Evolutionary conservation across 2,113 vertebrate species (phyloP).

Genomic region (Pterocles gutturalis): DNA sequence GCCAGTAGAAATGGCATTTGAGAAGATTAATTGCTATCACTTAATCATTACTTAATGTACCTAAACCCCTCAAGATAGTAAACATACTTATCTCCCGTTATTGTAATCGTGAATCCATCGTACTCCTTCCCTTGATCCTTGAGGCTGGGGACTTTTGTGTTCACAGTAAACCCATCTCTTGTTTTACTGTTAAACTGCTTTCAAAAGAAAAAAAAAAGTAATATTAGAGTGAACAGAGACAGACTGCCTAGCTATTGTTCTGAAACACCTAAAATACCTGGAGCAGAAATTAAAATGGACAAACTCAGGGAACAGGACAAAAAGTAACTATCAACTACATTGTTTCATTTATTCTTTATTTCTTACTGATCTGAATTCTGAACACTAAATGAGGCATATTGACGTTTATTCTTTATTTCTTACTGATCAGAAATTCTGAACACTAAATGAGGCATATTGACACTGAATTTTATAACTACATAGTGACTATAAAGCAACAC

Average conservation of each 20-base stretch:
- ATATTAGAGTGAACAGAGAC: neutral
- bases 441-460: neutral
- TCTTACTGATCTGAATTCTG: neutral
- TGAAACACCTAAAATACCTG: neutral
- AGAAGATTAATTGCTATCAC: neutral
- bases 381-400: neutral
- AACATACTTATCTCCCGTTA: slow-evolving; percentile 95
- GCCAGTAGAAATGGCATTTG: neutral
- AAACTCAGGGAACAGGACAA: neutral
- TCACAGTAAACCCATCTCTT: slow-evolving; percentile 97
- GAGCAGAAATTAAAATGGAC: neutral
- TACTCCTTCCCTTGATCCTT: slow-evolving; percentile 93
- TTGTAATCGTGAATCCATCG: slow-evolving; percentile 96
- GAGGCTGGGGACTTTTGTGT: slow-evolving; percentile 95
- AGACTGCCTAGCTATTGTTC: neutral
- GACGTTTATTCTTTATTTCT: neutral
- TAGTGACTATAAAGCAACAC: rapidly evolving
- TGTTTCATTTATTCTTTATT: neutral
- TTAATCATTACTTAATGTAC: neutral
- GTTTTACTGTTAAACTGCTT: slow-evolving; percentile 99
- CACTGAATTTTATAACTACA: neutral
- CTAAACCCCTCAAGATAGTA: neutral
- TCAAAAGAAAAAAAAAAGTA: slow-evolving; percentile 62
- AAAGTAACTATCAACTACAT: neutral
- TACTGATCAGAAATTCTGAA: neutral